Conservation (phyloP, 2,888 invertebrate species). For the Dolomedes plantarius region DNA sequence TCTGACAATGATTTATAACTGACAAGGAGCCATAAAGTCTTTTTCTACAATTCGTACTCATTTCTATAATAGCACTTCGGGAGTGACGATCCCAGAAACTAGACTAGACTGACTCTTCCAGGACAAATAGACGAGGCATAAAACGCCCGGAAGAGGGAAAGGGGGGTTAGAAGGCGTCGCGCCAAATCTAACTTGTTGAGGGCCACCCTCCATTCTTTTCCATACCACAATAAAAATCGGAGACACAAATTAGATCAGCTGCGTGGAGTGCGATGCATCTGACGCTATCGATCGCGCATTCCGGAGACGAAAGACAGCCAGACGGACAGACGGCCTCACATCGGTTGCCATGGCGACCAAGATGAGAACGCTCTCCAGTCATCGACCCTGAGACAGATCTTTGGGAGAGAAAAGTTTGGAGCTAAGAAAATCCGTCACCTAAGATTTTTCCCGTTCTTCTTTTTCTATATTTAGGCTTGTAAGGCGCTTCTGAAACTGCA, state of each 20-base stretch:
- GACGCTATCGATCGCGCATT: background rate
- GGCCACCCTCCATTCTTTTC: background rate
- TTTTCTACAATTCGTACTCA: too few relatives aligned
- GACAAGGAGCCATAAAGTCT: too few relatives aligned
- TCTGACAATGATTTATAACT: too few relatives aligned
- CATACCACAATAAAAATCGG: background rate
- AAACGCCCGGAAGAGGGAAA: too few relatives aligned
- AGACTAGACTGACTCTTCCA: too few relatives aligned
- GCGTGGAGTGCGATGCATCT: background rate
- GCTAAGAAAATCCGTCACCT: background rate
- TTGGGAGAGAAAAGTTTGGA: background rate
- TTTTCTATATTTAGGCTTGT: background rate
- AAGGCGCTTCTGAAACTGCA: background rate
- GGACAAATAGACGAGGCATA: too few relatives aligned
- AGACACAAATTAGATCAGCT: background rate
- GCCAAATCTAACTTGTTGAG: too few relatives aligned
- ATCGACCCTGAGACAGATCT: background rate
- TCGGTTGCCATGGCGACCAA: background rate
- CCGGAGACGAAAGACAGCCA: background rate
- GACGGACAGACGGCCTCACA: background rate
- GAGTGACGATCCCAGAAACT: too few relatives aligned
- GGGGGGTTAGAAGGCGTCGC: too few relatives aligned
- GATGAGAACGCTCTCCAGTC: background rate
- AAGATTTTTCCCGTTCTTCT: background rate
- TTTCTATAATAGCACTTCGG: too few relatives aligned